Evolutionary conservation across 1,140 invertebrate genomes (phyloP), one percentile per base, ranked within the genome.

Genomic region (Pseudachorutes palmiensis): DNA sequence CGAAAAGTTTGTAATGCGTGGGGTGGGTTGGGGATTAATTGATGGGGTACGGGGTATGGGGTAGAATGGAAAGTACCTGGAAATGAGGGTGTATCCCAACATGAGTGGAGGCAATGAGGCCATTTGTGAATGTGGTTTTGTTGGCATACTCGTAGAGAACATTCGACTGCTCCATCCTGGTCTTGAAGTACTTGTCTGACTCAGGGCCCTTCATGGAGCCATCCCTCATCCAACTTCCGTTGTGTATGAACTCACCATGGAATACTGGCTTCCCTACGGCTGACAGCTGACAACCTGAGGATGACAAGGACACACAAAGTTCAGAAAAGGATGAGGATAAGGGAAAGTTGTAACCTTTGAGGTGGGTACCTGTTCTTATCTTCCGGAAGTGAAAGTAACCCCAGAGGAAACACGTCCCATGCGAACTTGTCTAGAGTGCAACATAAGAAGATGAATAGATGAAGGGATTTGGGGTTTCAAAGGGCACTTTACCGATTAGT

Each of bases 231-330:
- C 92, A 97, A 29, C 86, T 84, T 19, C 92, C 92, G 66, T 75
- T 83, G 85, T 31, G 31, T 41, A 74, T 74, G 24, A n/a, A 26
- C 5, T 49, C 60, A 12, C 88, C 84, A 76, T 92, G 87, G 76
- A 89, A 93, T 0, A 96, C 90, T 0, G 94, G 91, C 75, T 95
- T 95, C 0, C 93, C 94, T 55, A 96, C 88, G 0, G 90, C 90
- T 74, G 91, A 91, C 5, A 95, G 81, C 69, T 89, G 83, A 76
- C 92, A 94, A 77, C 89, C 92, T 94, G 78, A 31, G 80, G 81
- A 66, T n/a, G 74, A 65, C 73, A 63, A 68, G 19, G 41, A 19
- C 5, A 64, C 24, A 49, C 48, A 65, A 28, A 9, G 36, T 45
- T 9, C 9, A 45, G 36, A 45, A 45, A 45, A 19, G 9, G 19